These are phyloP conservation scores for Scomber colias DNA, from an alignment of 2,113 vertebrate genomes.

Conservation along the genomic window DNA sequence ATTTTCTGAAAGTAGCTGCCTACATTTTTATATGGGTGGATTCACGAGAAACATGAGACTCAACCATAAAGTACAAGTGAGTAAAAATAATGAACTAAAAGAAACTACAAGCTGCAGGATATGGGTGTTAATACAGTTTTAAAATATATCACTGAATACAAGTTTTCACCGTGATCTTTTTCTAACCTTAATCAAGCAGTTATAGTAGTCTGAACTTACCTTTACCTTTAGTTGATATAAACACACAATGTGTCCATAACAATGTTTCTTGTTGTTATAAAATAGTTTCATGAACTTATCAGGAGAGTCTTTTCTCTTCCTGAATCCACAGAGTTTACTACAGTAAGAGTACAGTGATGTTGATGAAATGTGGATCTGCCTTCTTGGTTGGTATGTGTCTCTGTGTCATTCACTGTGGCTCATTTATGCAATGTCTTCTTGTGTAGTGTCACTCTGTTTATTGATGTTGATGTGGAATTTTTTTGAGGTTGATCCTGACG, in stretches of 20 bases:
- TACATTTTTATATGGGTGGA: too few relatives aligned
- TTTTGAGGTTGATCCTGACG: neutral
- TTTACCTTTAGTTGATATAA: neutral
- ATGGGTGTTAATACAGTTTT: neutral
- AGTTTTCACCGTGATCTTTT: neutral
- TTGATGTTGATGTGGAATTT: neutral
- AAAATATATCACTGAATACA: too few relatives aligned
- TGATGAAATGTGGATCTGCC: neutral
- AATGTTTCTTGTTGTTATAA: neutral
- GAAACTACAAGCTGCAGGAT: neutral
- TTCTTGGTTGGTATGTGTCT: neutral
- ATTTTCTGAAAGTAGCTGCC: neutral
- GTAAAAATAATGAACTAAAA: neutral
- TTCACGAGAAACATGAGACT: too few relatives aligned
- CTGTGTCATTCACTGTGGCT: neutral
- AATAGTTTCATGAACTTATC: neutral
- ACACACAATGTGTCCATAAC: neutral
- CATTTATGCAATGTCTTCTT: neutral
- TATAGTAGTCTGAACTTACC: neutral
- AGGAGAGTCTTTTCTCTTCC: neutral
- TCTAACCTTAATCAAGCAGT: neutral
- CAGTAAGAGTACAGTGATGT: too few relatives aligned
- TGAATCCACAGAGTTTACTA: neutral
- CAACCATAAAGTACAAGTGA: too few relatives aligned
- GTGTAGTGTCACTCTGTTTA: neutral